These are phyloP conservation scores for Engystomops pustulosus DNA, from an alignment of 2,113 vertebrate genomes.

Conservation along the genomic window DNA sequence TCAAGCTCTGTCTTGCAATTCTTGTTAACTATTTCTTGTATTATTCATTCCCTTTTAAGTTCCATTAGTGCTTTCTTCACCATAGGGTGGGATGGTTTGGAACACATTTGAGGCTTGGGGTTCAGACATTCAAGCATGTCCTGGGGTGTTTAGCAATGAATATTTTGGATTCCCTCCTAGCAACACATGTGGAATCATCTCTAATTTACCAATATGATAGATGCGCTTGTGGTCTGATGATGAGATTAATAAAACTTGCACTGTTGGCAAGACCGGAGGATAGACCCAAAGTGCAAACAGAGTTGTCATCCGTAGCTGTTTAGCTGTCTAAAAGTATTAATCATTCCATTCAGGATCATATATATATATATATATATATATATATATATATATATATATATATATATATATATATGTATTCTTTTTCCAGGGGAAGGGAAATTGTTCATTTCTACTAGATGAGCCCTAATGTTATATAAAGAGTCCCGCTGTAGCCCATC, in stretches of 20 bases:
- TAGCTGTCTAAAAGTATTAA: not conserved
- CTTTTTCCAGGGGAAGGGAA: too few species aligned
- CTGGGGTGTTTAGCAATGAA: not conserved
- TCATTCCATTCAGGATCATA: too few species aligned
- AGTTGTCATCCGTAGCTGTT: not conserved
- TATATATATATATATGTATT: too few species aligned
- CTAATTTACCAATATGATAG: not conserved
- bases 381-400: too few species aligned
- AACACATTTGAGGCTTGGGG: constrained; percentile 21
- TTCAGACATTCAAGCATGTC: constrained; percentile 26
- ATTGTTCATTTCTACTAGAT: too few species aligned
- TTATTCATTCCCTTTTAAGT: not conserved
- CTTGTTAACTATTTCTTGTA: not conserved
- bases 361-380: too few species aligned
- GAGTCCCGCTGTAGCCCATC: too few species aligned
- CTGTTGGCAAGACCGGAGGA: constrained; percentile 10
- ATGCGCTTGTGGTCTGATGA: constrained; percentile 12
- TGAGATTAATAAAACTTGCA: constrained; percentile 7
- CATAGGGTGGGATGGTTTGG: not conserved
- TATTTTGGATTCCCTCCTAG: constrained; percentile 10
- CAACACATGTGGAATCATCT: constrained; percentile 16
- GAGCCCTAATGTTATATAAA: too few species aligned
- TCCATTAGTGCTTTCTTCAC: not conserved
- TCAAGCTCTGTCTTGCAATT: not conserved
- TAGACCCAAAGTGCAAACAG: not conserved